Percentiles rank a stretch among this genome's conserved stretches.
Evolutionary conservation across 2,888 invertebrate species (phyloP).

Genomic region (Lacanobia wlatinum): DNA sequence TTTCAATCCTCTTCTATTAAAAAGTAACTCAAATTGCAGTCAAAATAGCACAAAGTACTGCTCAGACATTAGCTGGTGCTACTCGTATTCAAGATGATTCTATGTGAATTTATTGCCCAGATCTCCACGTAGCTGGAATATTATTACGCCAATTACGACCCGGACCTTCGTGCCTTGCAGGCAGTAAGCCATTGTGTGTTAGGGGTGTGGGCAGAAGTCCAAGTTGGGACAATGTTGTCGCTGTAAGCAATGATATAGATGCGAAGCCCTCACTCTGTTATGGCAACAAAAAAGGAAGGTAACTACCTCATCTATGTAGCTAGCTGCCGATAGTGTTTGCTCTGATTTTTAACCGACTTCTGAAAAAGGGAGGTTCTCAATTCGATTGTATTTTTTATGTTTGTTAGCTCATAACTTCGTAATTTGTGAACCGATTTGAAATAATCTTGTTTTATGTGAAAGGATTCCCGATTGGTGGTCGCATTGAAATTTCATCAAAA

Average conservation of each 20-base stretch:
- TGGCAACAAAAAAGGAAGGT: too few relatives aligned
- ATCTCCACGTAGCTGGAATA: conserved; percentile 63
- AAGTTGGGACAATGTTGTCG: neutral
- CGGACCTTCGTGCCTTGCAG: conserved; percentile 47
- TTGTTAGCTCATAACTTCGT: too few relatives aligned
- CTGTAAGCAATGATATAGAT: neutral
- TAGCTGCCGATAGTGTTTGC: too few relatives aligned
- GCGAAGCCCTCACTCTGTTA: too few relatives aligned
- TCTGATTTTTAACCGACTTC: too few relatives aligned
- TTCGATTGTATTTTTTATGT: too few relatives aligned
- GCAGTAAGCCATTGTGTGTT: conserved; percentile 29
- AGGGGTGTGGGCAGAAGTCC: conserved; percentile 28
- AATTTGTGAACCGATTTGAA: too few relatives aligned
- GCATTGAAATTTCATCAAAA: too few relatives aligned
- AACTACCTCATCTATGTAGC: too few relatives aligned
- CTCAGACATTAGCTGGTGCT: conserved; percentile 48
- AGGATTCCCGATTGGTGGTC: too few relatives aligned
- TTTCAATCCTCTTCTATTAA: neutral
- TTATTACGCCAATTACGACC: conserved; percentile 64
- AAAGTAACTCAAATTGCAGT: conserved; percentile 37
- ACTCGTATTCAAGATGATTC: conserved; percentile 58
- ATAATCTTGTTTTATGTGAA: too few relatives aligned
- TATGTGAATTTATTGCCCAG: conserved; percentile 64
- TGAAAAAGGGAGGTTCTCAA: too few relatives aligned
- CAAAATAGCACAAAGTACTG: conserved; percentile 33